Evolutionary conservation across 2,113 vertebrate species (phyloP), one percentile per base, ranked within the genome.

Genomic region (Zosterops japonicus): DNA sequence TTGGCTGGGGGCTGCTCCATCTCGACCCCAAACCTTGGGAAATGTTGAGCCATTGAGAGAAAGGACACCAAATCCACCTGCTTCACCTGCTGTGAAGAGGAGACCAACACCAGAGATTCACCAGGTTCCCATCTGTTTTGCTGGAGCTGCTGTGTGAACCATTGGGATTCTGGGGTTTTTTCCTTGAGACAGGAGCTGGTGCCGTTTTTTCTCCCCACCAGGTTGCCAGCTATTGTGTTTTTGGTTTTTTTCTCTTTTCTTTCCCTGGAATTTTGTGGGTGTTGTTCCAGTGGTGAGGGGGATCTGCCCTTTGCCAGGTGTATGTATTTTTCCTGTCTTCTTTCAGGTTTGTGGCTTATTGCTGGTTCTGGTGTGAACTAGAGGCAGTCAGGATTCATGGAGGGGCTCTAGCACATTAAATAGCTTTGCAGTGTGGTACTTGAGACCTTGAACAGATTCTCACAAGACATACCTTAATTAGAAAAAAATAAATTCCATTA

Each of bases 1-100:
- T 12, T 41, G n/a, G 19, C 69, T 6, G 6, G 19, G 28, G 12
- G 5, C 42, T 56, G 29, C 19, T 64, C 60, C 19, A 15, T 56
- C 19, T n/a, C 1, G 0, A 49, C n/a, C n/a, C 15, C 29, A 56
- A 28, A 23, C 41, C 28, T 28, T 0, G 0, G 23, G 21, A 84
- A 64, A 64, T 36, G 50, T 23, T 0, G 0, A 56, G 29, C n/a
- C 50, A 74, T 41, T 39, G 49, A 56, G 23, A 65, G 20, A 65
- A 56, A n/a, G 42, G 35, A 41, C 41, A 47, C n/a, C 50, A 74
- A 56, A 84, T 56, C 23, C 59, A 74, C 29, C n/a, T 41, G 59
- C n/a, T 56, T n/a, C 11, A 64, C 29, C 59, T 47, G 15, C 59
- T 65, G 8, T 47, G 69, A 74, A 49, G 50, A 56, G 42, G 15